Evolutionary conservation across 2,888 invertebrate species (phyloP), one percentile per base, ranked within the genome.

Genomic region (Lordiphosa fenestrarum): DNA sequence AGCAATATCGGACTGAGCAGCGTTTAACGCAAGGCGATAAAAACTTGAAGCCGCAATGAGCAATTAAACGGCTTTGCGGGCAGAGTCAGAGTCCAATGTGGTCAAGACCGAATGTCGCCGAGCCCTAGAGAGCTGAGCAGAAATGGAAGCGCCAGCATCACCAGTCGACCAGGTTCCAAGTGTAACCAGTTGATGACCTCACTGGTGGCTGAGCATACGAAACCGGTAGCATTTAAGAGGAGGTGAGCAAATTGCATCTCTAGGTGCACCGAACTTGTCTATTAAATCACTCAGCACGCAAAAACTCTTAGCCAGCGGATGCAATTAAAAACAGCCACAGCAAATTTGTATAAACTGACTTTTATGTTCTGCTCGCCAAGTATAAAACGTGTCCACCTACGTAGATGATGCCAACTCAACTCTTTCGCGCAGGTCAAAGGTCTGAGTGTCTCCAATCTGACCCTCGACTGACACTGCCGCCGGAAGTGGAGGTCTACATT

Each of bases 381-480:
- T 59, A 75, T 21, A 39, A 59, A 42, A 44, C 10, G 30, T 36
- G 41, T 48, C 37, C 46, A 35, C 33, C 64, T 67, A 73, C 44
- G 9, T n/a, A 39, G 6, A 10, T 23, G 21, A 13, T 21, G 46
- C 58, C 62, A 51, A 38, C 56, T 64, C 56, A 59, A 61, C 55
- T 59, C 51, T 52, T 66, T 50, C 49, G 25, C 7, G 42, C 41
- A 49, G 67, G 33, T 60, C 60, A 62, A 62, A 70, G 61, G 41
- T 51, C 55, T 55, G 48, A 12, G 36, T 12, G 53, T 47, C 40
- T 35, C n/a, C 9, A 15, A 48, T 35, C 49, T 71, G 69, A 76
- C 78, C 75, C 75, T 58, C 41, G 48, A n/a, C 19, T 44, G 42
- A 59, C 80, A 75, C 66, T 82, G 82, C 61, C 83, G 23, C 80